Base-by-base conservation (phyloP, 2,797 vertebrate genomes). In the Staurois parvus region DNA sequence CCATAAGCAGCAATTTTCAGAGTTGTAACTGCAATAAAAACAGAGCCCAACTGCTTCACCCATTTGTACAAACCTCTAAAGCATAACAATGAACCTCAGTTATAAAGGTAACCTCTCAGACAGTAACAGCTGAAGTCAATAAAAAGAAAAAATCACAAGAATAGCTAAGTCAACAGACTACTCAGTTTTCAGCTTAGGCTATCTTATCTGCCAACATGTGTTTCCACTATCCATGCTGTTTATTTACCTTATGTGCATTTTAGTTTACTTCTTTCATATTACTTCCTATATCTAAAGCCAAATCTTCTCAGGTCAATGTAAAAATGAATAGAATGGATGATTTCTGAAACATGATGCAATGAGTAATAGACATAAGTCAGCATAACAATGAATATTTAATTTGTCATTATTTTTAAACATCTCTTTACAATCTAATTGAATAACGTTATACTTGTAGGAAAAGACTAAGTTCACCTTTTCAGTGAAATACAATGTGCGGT, bases 221-320 rank as follows among this genome's bases (percentile, higher is more conserved):
- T 76, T 84, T 84, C 45, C 66, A 84, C 73, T 84, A 69, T 76
- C n/a, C 28, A 40, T 34, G 3, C 28, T 84, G 81, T 84, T 84
- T 84, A 76, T 84, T 84, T 76, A 29, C 32, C 4, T 28, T 76
- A 73, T 45, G 59, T 26, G 48, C 32, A 34, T 81, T 45, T 64
- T 19, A 73, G 79, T 73, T 83, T 83, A 83, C 72, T 76, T 82
- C 76, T 59, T 68, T 76, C 64, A 76, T 52, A 70, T 84, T 68
- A 84, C 64, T 84, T 84, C 73, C 81, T 37, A 64, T 45, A 73
- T 26, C 40, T 69, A 29, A 69, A 84, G 81, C 81, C 64, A 76
- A 83, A 48, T 48, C n/a, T 76, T 76, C 73, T 83, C 62, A 83
- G 56, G 67, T 76, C 72, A 83, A 34, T 24, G 40, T 4, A 68